Percentiles rank a stretch among this genome's conserved stretches.
Evolutionary conservation across 2,888 invertebrate species (phyloP).

Genomic region (Tachina grossa): DNA sequence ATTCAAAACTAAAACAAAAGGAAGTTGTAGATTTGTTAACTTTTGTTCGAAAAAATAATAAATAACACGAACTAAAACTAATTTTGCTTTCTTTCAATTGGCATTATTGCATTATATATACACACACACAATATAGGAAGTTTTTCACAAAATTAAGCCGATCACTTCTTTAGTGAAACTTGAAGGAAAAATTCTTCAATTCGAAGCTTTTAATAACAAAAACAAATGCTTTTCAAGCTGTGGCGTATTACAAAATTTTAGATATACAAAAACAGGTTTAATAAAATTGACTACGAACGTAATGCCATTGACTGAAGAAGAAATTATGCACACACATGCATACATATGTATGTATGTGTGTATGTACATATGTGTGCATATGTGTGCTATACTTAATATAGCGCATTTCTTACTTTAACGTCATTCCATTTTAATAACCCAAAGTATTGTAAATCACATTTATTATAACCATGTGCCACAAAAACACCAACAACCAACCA

Average conservation of each 20-base stretch:
- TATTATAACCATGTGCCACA: conserved; percentile 33
- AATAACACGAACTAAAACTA: too few relatives aligned
- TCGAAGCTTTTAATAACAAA: too few relatives aligned
- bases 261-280: too few relatives aligned
- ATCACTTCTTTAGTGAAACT: too few relatives aligned
- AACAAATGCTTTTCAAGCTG: too few relatives aligned
- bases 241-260: too few relatives aligned
- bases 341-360: too few relatives aligned
- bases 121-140: neutral
- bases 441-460: conserved; percentile 30
- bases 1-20: conserved; percentile 41
- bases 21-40: conserved; percentile 27
- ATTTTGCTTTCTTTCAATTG: conserved; percentile 2
- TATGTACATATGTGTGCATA: too few relatives aligned
- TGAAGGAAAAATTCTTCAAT: too few relatives aligned
- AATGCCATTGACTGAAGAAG: neutral
- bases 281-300: neutral
- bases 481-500: conserved; percentile 21
- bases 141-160: neutral
- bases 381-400: neutral
- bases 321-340: too few relatives aligned
- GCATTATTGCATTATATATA: neutral
- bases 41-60: neutral
- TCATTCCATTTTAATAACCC: conserved; percentile 15
- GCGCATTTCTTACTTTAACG: neutral